Evolutionary conservation across 2,797 vertebrate genomes (phyloP).

Genomic region (Poeciliopsis paucimaculata): DNA sequence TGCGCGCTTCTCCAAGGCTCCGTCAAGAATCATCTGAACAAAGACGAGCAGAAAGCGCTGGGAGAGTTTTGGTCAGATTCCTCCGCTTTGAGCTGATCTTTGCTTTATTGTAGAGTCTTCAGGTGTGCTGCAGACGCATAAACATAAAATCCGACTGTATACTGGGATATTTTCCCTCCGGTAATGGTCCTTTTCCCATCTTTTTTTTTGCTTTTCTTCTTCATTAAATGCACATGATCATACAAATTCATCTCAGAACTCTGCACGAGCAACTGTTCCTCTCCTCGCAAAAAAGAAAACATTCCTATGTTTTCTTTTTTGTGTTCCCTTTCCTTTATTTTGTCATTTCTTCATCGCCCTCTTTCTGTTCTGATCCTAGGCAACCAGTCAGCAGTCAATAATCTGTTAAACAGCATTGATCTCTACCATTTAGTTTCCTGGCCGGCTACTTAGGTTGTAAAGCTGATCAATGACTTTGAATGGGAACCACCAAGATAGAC

Average conservation of each 20-base stretch:
- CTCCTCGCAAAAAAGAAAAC: constrained; percentile 28
- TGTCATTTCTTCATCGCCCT: constrained; percentile 64
- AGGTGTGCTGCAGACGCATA: constrained; percentile 39
- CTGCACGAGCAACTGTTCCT: constrained; percentile 41
- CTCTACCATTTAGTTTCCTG: constrained; percentile 81
- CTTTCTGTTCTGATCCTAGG: constrained; percentile 72
- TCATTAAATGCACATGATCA: constrained; percentile 63
- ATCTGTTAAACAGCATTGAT: constrained; percentile 86
- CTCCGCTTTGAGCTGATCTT: constrained; percentile 35
- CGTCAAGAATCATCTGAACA: constrained; percentile 54
- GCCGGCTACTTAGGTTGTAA: constrained; percentile 81
- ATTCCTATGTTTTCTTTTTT: constrained; percentile 64
- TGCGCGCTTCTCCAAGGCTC: constrained; percentile 50
- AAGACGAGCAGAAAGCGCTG: constrained; percentile 46
- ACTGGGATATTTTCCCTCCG: constrained; percentile 13
- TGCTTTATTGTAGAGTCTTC: constrained; percentile 33
- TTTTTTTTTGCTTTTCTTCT: constrained; percentile 36
- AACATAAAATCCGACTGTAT: constrained; percentile 18
- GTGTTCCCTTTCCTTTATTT: constrained; percentile 69
- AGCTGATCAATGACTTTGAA: constrained; percentile 84
- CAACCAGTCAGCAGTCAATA: constrained; percentile 82
- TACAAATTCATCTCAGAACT: constrained; percentile 44
- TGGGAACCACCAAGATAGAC: constrained; percentile 79
- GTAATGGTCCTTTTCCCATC: constrained; percentile 8
- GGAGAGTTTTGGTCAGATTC: constrained; percentile 50